A percentile compares a stretch with the other conserved stretches of the same genome.
These are phyloP conservation scores for Melanophora roralis DNA, from an alignment of 2,888 invertebrate species.

Conservation along the genomic window DNA sequence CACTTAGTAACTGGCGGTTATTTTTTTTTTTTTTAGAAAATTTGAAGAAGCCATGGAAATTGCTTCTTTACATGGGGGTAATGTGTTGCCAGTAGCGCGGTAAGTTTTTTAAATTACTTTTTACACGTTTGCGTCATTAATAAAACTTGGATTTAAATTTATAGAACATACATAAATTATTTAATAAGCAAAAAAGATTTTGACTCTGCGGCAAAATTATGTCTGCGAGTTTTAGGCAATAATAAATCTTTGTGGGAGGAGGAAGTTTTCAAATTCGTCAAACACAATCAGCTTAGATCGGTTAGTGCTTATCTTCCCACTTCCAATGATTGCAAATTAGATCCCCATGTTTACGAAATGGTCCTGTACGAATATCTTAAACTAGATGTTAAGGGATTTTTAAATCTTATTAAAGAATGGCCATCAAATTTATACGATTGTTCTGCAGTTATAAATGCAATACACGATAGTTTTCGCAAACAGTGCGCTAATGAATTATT, in stretches of 20 bases:
- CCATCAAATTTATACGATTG: slow-evolving; percentile 89
- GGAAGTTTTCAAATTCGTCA: slow-evolving; percentile 92
- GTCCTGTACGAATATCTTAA: slow-evolving; percentile 94
- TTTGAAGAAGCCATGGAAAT: slow-evolving; percentile 92
- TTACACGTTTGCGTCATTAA: too few species aligned
- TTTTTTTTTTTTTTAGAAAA: slow-evolving; percentile 78
- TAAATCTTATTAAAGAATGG: slow-evolving; percentile 92
- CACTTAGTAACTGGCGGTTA: too few species aligned
- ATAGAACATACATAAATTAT: slow-evolving; percentile 86
- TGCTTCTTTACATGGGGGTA: slow-evolving; percentile 83
- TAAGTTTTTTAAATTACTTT: slow-evolving; percentile 61
- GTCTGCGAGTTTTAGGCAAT: slow-evolving; percentile 88
- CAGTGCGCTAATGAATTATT: slow-evolving; percentile 86
- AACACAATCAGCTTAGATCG: slow-evolving; percentile 87
- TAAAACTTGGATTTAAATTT: not conserved
- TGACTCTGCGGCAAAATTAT: slow-evolving; percentile 90
- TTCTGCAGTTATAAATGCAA: slow-evolving; percentile 89
- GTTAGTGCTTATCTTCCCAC: slow-evolving; percentile 89
- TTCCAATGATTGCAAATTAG: slow-evolving; percentile 83
- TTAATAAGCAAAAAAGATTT: slow-evolving; percentile 84
- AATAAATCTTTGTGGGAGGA: slow-evolving; percentile 94
- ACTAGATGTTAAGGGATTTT: slow-evolving; percentile 88
- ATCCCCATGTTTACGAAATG: slow-evolving; percentile 94
- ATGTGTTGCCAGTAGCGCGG: slow-evolving; percentile 72
- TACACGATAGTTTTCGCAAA: slow-evolving; percentile 87